Evolutionary conservation across 2,797 vertebrate species (phyloP), one percentile per base, ranked within the genome.

Genomic region (Anguilla anguilla): DNA sequence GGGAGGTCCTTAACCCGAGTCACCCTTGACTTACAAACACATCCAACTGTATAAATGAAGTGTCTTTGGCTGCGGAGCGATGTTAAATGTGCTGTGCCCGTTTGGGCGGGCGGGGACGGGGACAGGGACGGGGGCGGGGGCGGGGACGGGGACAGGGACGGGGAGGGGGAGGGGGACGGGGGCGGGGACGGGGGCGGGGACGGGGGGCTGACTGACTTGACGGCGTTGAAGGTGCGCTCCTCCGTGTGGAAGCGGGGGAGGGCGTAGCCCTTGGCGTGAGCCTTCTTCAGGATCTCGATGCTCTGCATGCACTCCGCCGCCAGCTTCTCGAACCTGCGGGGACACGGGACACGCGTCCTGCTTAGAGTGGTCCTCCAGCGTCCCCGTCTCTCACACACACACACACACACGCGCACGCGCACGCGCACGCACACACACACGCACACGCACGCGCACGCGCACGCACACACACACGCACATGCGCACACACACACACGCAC

Each of bases 271-370:
- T 96, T 96, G 69, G 96, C 90, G 0, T 98, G 95, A 22, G 96
- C 95, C 31, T 95, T 97, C 92, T 97, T 98, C 91, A 99, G 92
- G 6, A 94, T 91, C 43, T 97, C 97, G 89, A 98, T 97, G 92
- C 94, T 96, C 91, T 95, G 96, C 93, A 96, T 95, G 87, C 96
- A 97, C 74, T 98, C 98, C 59, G 97, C 97, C 0, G 95, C 95
- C 74, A 98, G 94, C 92, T 94, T 97, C 94, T 98, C 98, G 67
- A 95, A 97, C 92, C 98, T 98, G 90, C 0, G 1, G 57, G 17
- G 35, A 92, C 67, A 88, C 2, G 9, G n/a, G 19, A 55, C 53
- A 55, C 53, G 10, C 6, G 10, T 6, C 53, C 53, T 9, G 1
- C 1, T 55, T 13, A 55, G 7, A 55, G 53, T 53, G 53, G 53